These are phyloP conservation scores for Drosophila rhopaloa DNA, from an alignment of 1,140 invertebrate species.

Conservation along the genomic window DNA sequence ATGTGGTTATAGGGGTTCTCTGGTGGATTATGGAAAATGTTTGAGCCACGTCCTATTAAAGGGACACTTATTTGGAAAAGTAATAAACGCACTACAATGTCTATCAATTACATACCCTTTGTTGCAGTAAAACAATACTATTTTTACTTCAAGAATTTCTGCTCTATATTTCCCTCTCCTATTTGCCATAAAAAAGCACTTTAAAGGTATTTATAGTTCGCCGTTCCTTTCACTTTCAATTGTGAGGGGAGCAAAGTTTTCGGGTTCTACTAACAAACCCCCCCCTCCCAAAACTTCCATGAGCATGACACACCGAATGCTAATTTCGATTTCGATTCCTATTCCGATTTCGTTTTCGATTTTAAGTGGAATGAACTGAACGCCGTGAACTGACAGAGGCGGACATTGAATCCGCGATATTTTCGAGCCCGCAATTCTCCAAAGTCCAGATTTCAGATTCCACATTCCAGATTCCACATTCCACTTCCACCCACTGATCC, in stretches of 20 bases:
- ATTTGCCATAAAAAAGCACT: too few species aligned
- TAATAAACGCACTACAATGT: too few species aligned
- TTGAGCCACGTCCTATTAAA: too few species aligned
- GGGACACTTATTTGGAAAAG: too few species aligned
- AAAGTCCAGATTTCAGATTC: too few species aligned
- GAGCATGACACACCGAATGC: conserved; percentile 8
- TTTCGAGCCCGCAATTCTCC: not conserved
- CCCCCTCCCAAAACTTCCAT: not conserved
- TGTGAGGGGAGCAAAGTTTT: not conserved
- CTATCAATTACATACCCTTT: too few species aligned
- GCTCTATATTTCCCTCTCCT: too few species aligned
- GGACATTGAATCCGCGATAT: not conserved
- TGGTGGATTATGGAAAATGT: not conserved
- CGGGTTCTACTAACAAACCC: conserved; percentile 1
- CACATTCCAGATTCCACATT: too few species aligned
- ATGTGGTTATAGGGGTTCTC: not conserved
- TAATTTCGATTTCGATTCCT: conserved; percentile 9
- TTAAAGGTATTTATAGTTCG: too few species aligned
- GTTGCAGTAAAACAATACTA: too few species aligned
- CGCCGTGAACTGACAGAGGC: conserved; percentile 36
- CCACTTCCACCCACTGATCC: not conserved
- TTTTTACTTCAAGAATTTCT: too few species aligned
- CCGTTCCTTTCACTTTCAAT: too few species aligned
- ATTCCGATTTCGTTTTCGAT: conserved; percentile 1
- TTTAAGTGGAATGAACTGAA: not conserved